These are phyloP conservation scores for Ictalurus punctatus DNA, from an alignment of 2,113 vertebrate genomes.

Conservation along the genomic window DNA sequence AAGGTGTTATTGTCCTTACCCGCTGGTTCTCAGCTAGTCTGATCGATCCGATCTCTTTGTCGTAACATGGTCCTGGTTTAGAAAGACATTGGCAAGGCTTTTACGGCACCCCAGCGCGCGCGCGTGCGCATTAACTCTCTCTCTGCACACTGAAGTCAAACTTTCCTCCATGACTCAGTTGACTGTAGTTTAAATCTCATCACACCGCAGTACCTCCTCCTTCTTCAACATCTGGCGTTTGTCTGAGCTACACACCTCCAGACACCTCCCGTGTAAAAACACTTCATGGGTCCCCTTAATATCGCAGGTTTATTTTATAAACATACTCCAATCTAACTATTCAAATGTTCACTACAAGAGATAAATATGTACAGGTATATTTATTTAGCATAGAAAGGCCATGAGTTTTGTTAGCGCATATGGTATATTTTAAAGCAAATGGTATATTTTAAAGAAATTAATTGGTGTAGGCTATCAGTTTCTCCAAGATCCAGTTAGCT, in stretches of 20 bases:
- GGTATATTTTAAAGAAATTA: too few species aligned
- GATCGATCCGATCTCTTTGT: not conserved
- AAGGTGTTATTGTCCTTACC: not conserved
- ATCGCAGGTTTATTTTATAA: too few species aligned
- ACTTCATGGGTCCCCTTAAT: too few species aligned
- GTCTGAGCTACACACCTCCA: not conserved
- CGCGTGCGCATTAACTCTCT: not conserved
- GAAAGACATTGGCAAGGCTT: not conserved
- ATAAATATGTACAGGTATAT: too few species aligned
- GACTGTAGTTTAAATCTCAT: too few species aligned
- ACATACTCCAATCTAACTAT: too few species aligned
- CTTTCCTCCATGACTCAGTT: constrained; percentile 3
- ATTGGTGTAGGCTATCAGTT: too few species aligned
- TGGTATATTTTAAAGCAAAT: too few species aligned
- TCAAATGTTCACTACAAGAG: too few species aligned
- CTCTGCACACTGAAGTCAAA: not conserved
- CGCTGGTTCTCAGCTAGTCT: not conserved
- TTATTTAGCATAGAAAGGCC: not conserved
- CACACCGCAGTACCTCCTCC: not conserved
- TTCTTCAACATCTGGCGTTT: not conserved
- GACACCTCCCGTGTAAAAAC: not conserved
- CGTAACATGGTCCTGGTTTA: not conserved
- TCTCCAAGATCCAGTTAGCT: too few species aligned
- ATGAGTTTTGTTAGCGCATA: not conserved
- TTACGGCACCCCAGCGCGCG: too few species aligned